Evolutionary conservation across 1,140 invertebrate genomes (phyloP).

Genomic region (Choristoneura fumiferana): DNA sequence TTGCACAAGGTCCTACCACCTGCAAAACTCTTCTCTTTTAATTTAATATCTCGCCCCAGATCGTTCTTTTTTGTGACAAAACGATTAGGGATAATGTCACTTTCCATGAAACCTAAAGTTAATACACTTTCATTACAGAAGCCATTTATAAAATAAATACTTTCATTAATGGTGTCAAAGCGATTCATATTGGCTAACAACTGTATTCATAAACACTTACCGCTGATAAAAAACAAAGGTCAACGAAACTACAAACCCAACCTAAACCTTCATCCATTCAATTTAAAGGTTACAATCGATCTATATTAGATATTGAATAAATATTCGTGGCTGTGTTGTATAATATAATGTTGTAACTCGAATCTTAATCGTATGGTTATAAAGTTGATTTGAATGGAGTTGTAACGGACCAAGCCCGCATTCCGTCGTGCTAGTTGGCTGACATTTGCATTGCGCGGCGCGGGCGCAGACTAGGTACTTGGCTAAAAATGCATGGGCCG

Average conservation of each 20-base stretch:
- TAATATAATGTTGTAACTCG: background rate
- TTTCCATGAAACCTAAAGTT: no score
- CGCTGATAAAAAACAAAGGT: background rate
- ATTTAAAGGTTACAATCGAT: slow-evolving; percentile 4
- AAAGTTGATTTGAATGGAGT: background rate
- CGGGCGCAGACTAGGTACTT: background rate
- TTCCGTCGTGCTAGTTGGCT: slow-evolving; percentile 12
- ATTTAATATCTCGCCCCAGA: no score
- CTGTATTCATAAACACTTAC: no score
- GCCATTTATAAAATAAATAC: no score
- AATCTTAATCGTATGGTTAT: background rate
- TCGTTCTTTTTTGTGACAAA: no score
- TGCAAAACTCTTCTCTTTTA: no score
- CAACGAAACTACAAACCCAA: background rate
- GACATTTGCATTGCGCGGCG: slow-evolving; percentile 15
- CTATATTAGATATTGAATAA: background rate
- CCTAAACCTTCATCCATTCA: background rate
- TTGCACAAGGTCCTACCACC: no score
- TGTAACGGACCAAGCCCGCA: background rate
- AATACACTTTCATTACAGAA: no score
- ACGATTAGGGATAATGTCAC: no score
- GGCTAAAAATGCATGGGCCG: no score
- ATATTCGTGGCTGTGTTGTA: background rate
- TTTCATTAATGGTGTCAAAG: no score
- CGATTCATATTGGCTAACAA: no score